Percentiles rank a stretch among this genome's conserved stretches.
These are phyloP conservation scores for Kradibia gibbosae DNA, from an alignment of 1,140 invertebrate species.

Conservation along the genomic window DNA sequence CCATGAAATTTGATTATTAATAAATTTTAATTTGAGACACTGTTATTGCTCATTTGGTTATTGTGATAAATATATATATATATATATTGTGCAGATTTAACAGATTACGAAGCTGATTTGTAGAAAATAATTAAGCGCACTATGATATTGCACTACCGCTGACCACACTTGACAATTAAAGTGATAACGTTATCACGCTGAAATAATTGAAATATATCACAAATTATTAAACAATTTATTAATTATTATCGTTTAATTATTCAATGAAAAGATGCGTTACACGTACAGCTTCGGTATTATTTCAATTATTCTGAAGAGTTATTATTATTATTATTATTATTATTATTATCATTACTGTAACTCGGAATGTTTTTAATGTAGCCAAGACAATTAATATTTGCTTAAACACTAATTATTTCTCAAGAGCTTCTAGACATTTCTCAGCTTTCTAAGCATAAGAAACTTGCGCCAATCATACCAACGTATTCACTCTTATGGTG, in stretches of 20 bases:
- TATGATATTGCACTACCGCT: background rate
- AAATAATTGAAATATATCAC: background rate
- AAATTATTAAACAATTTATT: background rate
- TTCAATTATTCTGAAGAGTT: too few species aligned
- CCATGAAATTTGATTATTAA: background rate
- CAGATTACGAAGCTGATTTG: background rate
- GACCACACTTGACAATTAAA: background rate
- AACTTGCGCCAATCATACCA: too few species aligned
- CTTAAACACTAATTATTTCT: too few species aligned
- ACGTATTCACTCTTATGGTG: too few species aligned
- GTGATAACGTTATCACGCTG: background rate
- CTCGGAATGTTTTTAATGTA: too few species aligned
- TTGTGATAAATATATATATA: background rate
- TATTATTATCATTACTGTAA: too few species aligned
- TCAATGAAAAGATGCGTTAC: background rate
- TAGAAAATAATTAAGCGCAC: background rate
- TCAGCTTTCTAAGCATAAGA: too few species aligned
- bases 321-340: too few species aligned
- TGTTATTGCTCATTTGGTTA: background rate
- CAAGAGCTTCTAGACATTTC: too few species aligned
- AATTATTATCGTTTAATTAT: background rate
- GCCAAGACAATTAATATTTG: too few species aligned
- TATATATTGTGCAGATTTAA: background rate
- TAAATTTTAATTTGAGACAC: background rate
- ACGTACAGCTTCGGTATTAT: background rate